Evolutionary conservation across 2,113 vertebrate genomes (phyloP).

Genomic region (Sapayoa aenigma): DNA sequence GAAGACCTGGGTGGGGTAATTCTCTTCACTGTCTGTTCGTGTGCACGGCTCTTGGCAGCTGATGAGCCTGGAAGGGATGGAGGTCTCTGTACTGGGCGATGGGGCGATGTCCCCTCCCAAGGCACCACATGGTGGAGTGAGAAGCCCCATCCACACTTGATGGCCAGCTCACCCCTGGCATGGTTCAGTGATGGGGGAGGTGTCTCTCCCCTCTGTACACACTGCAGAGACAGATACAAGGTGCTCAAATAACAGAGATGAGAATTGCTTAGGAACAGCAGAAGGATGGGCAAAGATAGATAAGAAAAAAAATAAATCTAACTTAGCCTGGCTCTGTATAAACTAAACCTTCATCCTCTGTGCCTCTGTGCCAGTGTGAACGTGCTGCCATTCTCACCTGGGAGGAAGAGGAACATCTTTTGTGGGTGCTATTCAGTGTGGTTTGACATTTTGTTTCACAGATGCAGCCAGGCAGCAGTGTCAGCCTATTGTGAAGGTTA

Average conservation of each 20-base stretch:
- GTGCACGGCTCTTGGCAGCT: background rate
- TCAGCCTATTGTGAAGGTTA: background rate
- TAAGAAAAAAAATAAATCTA: background rate
- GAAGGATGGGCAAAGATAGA: background rate
- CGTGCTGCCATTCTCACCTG: background rate
- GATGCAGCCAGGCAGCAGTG: background rate
- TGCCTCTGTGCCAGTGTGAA: background rate
- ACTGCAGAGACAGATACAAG: background rate
- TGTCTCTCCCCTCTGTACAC: background rate
- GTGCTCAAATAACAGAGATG: background rate
- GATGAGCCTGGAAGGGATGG: background rate
- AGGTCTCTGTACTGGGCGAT: background rate
- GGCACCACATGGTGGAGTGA: too few species aligned
- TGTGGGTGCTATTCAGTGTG: background rate
- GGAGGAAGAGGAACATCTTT: background rate
- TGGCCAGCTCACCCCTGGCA: background rate
- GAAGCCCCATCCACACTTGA: rapidly evolving
- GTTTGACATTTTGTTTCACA: background rate
- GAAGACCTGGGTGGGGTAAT: background rate
- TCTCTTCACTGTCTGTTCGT: background rate
- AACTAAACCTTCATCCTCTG: background rate
- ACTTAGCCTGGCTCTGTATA: background rate
- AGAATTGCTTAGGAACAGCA: background rate
- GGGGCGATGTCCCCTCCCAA: background rate
- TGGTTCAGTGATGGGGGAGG: rapidly evolving